These are phyloP conservation scores for Heliconius charithonia DNA, from an alignment of 2,888 invertebrate genomes.

Conservation along the genomic window DNA sequence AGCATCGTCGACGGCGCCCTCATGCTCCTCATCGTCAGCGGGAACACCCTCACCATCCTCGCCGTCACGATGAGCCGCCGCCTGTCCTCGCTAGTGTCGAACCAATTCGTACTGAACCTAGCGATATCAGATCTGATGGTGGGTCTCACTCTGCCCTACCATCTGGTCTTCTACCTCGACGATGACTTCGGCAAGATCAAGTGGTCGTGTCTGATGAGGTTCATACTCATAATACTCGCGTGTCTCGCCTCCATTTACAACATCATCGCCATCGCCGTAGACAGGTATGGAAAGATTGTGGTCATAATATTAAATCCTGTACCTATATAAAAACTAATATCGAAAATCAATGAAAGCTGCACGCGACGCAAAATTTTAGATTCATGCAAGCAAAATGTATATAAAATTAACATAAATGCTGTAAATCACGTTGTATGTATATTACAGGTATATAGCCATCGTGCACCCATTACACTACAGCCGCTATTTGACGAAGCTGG, in stretches of 20 bases:
- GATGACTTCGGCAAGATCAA: conserved; percentile 84
- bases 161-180: conserved; percentile 89
- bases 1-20: conserved; percentile 86
- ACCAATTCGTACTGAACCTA: conserved; percentile 90
- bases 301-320: conserved; percentile 25
- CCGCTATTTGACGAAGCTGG: conserved; percentile 88
- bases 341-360: conserved; percentile 18
- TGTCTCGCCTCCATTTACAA: conserved; percentile 92
- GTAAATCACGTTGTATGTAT: not conserved
- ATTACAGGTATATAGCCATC: conserved; percentile 88
- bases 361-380: conserved; percentile 13
- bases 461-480: conserved; percentile 91
- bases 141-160: conserved; percentile 90
- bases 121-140: conserved; percentile 91
- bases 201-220: conserved; percentile 87
- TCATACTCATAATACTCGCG: conserved; percentile 89
- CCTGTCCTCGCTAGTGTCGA: conserved; percentile 88
- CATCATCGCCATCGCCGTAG: conserved; percentile 90
- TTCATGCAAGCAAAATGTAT: conserved; percentile 12
- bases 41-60: conserved; percentile 89
- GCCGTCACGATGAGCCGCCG: conserved; percentile 88
- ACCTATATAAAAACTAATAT: not conserved
- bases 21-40: conserved; percentile 87
- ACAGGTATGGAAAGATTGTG: conserved; percentile 75
- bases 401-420: conserved; percentile 3